phyloP scores from a whole-genome alignment of 2,113 vertebrate species.

The Rhinopithecus roxellana region DNA sequence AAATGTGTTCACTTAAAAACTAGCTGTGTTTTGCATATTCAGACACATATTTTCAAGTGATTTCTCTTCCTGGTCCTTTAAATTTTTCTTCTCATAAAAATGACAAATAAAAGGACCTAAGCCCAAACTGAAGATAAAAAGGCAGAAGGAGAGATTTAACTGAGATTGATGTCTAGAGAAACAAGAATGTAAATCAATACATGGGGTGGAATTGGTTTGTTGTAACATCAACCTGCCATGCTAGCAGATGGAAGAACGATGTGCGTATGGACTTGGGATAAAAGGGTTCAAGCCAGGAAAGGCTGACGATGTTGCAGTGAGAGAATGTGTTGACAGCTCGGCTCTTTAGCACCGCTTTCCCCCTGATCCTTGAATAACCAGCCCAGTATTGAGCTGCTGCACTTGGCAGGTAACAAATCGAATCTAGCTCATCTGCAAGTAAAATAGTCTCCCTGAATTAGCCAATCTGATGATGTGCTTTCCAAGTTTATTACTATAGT shows the following conservation, averaged over 20 bases:
- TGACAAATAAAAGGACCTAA: not conserved
- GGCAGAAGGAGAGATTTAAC: conserved; percentile 24
- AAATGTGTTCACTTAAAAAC: not conserved
- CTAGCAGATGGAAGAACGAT: conserved; percentile 47
- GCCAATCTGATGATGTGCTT: not conserved
- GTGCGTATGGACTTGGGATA: conserved; percentile 48
- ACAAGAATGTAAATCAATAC: conserved; percentile 63
- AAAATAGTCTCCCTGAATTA: not conserved
- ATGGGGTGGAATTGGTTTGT: conserved; percentile 12
- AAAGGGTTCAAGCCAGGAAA: not conserved
- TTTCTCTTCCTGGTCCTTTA: not conserved
- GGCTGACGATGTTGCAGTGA: not conserved
- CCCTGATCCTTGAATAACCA: conserved; percentile 42
- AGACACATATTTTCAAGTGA: not conserved
- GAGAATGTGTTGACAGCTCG: conserved; percentile 12
- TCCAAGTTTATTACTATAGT: not conserved
- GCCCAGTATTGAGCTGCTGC: not conserved
- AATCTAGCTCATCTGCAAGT: conserved; percentile 60
- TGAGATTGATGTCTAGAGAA: conserved; percentile 66
- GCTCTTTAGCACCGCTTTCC: conserved; percentile 16
- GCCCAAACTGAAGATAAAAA: not conserved
- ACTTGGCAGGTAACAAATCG: conserved; percentile 49
- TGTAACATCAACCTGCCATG: not conserved
- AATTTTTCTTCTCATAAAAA: conserved; percentile 31
- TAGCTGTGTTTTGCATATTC: not conserved